These are phyloP conservation scores for Tachyglossus aculeatus DNA, from an alignment of 2,797 vertebrate species.

Conservation along the genomic window DNA sequence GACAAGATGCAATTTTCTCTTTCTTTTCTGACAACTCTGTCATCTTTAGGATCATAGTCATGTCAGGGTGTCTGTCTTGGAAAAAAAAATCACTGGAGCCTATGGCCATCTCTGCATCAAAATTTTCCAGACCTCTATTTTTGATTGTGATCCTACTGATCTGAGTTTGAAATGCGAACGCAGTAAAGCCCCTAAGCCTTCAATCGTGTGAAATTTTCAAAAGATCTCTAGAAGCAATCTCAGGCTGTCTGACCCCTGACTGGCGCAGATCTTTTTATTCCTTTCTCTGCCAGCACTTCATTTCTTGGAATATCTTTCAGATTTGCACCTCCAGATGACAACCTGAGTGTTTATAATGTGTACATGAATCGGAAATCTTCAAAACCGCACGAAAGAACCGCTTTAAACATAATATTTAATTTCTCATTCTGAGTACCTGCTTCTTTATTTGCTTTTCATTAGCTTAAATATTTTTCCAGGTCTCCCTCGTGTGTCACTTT, in stretches of 20 bases:
- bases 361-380: slow-evolving; percentile 80
- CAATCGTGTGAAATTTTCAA: slow-evolving; percentile 97
- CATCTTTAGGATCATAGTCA: slow-evolving; percentile 80
- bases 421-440: slow-evolving; percentile 65
- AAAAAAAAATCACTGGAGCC: slow-evolving; percentile 72
- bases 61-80: slow-evolving; percentile 80
- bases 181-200: slow-evolving; percentile 92
- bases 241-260: slow-evolving; percentile 95
- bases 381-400: slow-evolving; percentile 65
- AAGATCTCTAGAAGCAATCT: slow-evolving; percentile 98
- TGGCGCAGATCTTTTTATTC: slow-evolving; percentile 91
- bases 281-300: slow-evolving; percentile 91
- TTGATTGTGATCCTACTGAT: slow-evolving; percentile 88
- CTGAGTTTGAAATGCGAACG: slow-evolving; percentile 93
- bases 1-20: slow-evolving; percentile 77
- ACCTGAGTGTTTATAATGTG: slow-evolving; percentile 89
- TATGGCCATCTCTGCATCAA: slow-evolving; percentile 86
- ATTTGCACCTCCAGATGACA: slow-evolving; percentile 91
- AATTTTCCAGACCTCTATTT: slow-evolving; percentile 85
- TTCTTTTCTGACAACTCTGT: slow-evolving; percentile 75
- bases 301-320: slow-evolving; percentile 94
- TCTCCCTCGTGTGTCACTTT: slow-evolving; percentile 63
- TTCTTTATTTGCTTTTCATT: slow-evolving; percentile 75
- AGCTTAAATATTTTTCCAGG: slow-evolving; percentile 63
- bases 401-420: slow-evolving; percentile 77